Conservation (phyloP, 1,140 invertebrate genomes). For the Atta cephalotes region DNA sequence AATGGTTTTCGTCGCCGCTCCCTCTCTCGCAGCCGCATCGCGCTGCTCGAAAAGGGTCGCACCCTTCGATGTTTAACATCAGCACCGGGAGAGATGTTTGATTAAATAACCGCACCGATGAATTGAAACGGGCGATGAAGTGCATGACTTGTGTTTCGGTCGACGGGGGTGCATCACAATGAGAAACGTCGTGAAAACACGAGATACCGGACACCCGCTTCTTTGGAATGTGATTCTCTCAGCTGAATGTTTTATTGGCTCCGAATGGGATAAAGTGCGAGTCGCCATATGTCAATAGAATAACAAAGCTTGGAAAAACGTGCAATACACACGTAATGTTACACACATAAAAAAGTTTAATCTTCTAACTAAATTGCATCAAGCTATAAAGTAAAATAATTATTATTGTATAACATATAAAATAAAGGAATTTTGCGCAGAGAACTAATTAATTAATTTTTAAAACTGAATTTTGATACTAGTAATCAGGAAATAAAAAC, state of each 20-base stretch:
- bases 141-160: constrained; percentile 83
- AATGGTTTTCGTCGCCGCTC: constrained; percentile 75
- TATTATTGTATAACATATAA: neutral
- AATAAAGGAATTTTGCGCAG: neutral
- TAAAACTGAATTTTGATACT: neutral
- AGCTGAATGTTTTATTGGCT: constrained; percentile 37
- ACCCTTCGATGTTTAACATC: constrained; percentile 74
- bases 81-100: constrained; percentile 81
- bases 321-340: neutral
- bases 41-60: constrained; percentile 76
- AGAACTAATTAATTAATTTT: neutral
- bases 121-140: constrained; percentile 85
- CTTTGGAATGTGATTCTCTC: constrained; percentile 29
- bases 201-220: constrained; percentile 47
- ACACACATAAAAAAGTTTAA: neutral
- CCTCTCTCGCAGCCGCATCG: constrained; percentile 53
- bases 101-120: constrained; percentile 86
- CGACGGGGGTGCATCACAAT: constrained; percentile 81
- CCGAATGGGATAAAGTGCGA: constrained; percentile 17
- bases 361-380: neutral
- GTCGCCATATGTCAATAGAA: constrained; percentile 28
- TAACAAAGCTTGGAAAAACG: neutral
- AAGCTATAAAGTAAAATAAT: neutral
- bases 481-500: neutral
- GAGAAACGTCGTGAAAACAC: constrained; percentile 64